Conservation (phyloP, 2,797 vertebrate species). For the Phoxinus dragarum region DNA sequence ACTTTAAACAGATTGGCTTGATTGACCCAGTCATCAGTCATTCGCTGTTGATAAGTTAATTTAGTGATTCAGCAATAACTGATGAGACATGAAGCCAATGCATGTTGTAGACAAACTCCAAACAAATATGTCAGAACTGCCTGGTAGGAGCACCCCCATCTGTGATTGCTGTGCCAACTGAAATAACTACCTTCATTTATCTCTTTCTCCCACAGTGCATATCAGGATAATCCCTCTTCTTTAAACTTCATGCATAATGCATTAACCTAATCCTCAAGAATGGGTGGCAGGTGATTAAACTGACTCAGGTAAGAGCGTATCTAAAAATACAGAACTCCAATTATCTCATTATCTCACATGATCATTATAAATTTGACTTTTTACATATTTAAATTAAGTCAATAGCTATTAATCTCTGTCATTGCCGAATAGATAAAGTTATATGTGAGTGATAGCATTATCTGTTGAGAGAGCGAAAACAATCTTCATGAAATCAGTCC, state of each 20-base stretch:
- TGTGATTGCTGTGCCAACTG: slow-evolving; percentile 52
- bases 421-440: not conserved
- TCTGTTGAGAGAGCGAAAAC: slow-evolving; percentile 27
- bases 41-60: not conserved
- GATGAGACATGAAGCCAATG: slow-evolving; percentile 33
- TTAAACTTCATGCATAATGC: slow-evolving; percentile 56
- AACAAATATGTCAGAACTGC: slow-evolving; percentile 47
- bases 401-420: slow-evolving; percentile 8
- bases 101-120: slow-evolving; percentile 40
- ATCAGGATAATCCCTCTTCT: slow-evolving; percentile 49
- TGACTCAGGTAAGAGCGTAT: slow-evolving; percentile 46
- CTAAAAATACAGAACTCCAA: slow-evolving; percentile 40
- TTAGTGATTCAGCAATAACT: slow-evolving; percentile 42
- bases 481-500: slow-evolving; percentile 8
- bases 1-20: slow-evolving; percentile 17
- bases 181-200: slow-evolving; percentile 58
- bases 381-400: slow-evolving; percentile 32
- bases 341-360: slow-evolving; percentile 40
- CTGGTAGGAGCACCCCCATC: slow-evolving; percentile 47
- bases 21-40: slow-evolving; percentile 8
- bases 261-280: slow-evolving; percentile 57
- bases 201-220: slow-evolving; percentile 47
- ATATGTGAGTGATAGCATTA: slow-evolving; percentile 18
- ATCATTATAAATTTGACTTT: slow-evolving; percentile 34
- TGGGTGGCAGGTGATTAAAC: slow-evolving; percentile 57